Evolutionary conservation across 1,140 invertebrate genomes (phyloP).

Genomic region (Dufourea novaeangliae): DNA sequence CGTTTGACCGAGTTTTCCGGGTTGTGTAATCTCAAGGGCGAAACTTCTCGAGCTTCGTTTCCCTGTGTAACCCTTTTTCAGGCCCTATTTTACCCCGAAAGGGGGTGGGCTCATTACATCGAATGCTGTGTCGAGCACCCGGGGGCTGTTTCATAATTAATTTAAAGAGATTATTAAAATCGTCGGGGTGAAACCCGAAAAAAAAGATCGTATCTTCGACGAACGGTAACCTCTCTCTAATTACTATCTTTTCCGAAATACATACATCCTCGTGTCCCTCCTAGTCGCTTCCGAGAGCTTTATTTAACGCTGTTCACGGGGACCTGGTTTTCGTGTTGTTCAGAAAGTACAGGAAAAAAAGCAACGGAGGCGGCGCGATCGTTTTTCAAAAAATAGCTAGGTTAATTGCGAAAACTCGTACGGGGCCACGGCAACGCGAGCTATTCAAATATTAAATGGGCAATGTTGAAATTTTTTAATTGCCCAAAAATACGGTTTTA

Average conservation of each 20-base stretch:
- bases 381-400: background rate
- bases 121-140: slow-evolving; percentile 12
- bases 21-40: slow-evolving; percentile 60
- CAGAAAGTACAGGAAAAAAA: background rate
- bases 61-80: slow-evolving; percentile 35
- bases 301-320: background rate
- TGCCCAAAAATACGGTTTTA: background rate
- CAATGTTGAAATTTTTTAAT: background rate
- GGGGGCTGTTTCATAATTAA: slow-evolving; percentile 43
- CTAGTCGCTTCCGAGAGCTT: background rate
- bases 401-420: background rate
- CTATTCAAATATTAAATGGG: background rate
- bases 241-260: slow-evolving; percentile 18
- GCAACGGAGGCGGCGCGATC: background rate
- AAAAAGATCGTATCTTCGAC: slow-evolving; percentile 22
- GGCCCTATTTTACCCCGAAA: slow-evolving; percentile 33
- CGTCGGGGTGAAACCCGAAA: background rate
- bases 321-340: background rate
- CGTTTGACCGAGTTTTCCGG: slow-evolving; percentile 67
- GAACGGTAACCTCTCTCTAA: slow-evolving; percentile 10
- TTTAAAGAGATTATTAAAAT: slow-evolving; percentile 52
- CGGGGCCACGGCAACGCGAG: too few species aligned
- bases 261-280: background rate
- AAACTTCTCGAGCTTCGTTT: slow-evolving; percentile 53
- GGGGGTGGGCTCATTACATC: slow-evolving; percentile 47